Evolutionary conservation across 1,140 invertebrate species (phyloP).

Genomic region (Holotrichia oblita): DNA sequence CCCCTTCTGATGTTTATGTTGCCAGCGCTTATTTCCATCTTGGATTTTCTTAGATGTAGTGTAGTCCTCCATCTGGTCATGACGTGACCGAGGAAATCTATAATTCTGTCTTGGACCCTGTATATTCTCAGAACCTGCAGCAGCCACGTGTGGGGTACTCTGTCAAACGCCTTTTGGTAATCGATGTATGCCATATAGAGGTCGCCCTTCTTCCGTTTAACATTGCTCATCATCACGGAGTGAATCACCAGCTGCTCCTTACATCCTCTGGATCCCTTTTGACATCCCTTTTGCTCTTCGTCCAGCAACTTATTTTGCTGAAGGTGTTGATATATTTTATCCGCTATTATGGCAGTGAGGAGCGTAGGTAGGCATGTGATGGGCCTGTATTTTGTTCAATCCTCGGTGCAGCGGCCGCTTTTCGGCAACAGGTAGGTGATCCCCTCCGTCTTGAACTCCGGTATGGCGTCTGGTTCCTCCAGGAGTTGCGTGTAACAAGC

Average conservation of each 20-base stretch:
- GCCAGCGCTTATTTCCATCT: conserved; percentile 35
- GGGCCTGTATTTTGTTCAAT: conserved; percentile 49
- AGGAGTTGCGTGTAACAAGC: conserved; percentile 41
- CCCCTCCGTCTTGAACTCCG: conserved; percentile 45
- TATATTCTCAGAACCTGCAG: conserved; percentile 8
- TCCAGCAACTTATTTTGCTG: conserved; percentile 43
- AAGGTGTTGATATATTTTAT: conserved; percentile 46
- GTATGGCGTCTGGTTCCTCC: conserved; percentile 39
- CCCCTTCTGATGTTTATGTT: conserved; percentile 47
- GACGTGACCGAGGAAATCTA: not conserved
- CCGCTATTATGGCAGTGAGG: conserved; percentile 44
- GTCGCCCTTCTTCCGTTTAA: conserved; percentile 16
- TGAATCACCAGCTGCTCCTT: conserved; percentile 52
- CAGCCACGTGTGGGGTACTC: conserved; percentile 42
- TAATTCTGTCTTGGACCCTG: not conserved
- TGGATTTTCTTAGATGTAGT: not conserved
- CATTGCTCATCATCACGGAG: conserved; percentile 28
- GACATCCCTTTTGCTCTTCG: conserved; percentile 51
- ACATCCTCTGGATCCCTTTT: conserved; percentile 46
- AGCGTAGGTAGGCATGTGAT: conserved; percentile 52
- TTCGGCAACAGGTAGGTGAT: conserved; percentile 50
- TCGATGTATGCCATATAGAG: conserved; percentile 31
- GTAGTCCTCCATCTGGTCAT: conserved; percentile 40
- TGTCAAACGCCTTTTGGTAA: conserved; percentile 42
- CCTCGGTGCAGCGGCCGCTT: conserved; percentile 43